Base-by-base conservation (phyloP, 1,140 invertebrate species). In the Globodera ellingtonae region DNA sequence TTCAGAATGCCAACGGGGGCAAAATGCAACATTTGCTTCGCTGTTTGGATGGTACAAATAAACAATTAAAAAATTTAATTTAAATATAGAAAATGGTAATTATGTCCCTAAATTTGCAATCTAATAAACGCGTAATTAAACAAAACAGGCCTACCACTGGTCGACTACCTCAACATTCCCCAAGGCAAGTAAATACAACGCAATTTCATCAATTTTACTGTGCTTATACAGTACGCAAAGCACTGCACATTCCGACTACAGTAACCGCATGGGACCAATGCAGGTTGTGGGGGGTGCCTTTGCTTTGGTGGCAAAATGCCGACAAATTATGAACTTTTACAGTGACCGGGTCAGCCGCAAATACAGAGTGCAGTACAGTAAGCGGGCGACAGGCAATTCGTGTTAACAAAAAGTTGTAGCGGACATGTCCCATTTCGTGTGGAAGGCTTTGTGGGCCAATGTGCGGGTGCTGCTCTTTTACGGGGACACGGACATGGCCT, bases 401-500 rank as follows among this genome's bases (percentile, higher is more conserved):
- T 35, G 35, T 35, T 2, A 35, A 35, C 3, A 35, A 35, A 35
- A 35, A 35, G 1, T 18, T 18, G 5, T 59, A 77, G 75, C 5
- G 9, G 75, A 74, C 65, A 74, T 74, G 72, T 18, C 65, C 13
- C 35, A 56, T 44, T 74, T 74, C 46, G 46, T 78, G 15, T 69
- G 52, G 65, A 86, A 85, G 67, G 84, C 87, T 59, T 77, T 87
- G 77, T 81, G 85, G 71, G 78, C 79, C n/a, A 79, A 84, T 62
- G 81, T 91, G n/a, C 86, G 89, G 59, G 88, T 90, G 18, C 74
- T 92, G 59, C 85, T 92, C 9, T 92, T 92, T 86, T 92, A 92
- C 85, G 92, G 91, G 15, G 92, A 92, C 86, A 89, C 91, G 47
- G 92, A 92, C 83, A 91, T 91, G 91, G 90, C 90, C 0, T 92